Conservation (phyloP, 2,113 vertebrate species). For the Tachycineta bicolor region DNA sequence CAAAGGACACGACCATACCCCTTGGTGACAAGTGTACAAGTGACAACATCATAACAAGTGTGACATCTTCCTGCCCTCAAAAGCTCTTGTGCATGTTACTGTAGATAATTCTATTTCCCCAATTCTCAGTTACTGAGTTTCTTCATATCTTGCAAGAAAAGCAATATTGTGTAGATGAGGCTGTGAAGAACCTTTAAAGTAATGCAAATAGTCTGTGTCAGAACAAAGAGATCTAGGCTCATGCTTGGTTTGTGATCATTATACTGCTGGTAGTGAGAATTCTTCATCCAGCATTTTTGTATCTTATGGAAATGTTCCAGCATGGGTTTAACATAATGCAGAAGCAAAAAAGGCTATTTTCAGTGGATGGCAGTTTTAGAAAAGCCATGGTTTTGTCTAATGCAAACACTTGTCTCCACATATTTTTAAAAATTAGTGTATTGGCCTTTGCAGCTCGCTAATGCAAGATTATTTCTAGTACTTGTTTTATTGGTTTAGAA, state of each 20-base stretch:
- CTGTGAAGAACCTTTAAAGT: not conserved
- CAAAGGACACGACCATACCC: accelerated
- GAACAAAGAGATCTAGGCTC: not conserved
- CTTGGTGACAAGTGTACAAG: not conserved
- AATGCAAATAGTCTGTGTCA: not conserved
- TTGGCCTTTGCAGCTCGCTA: not conserved
- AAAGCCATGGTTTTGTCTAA: not conserved
- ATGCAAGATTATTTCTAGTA: not conserved
- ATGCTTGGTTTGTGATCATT: not conserved
- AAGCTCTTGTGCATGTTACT: not conserved
- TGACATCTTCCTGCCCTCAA: not conserved
- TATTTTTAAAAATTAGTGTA: not conserved
- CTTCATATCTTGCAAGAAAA: not conserved
- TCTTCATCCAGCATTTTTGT: not conserved
- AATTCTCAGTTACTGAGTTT: not conserved
- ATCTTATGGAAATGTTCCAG: not conserved
- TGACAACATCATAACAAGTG: not conserved
- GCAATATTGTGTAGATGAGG: not conserved
- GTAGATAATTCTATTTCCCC: not conserved
- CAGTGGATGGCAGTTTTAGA: not conserved
- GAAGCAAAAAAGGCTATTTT: not conserved
- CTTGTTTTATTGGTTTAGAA: not conserved
- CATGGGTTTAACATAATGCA: not conserved
- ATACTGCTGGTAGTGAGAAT: not conserved
- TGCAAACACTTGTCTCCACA: not conserved